Evolutionary conservation across 2,113 vertebrate species (phyloP).

Genomic region (Misgurnus anguillicaudatus): DNA sequence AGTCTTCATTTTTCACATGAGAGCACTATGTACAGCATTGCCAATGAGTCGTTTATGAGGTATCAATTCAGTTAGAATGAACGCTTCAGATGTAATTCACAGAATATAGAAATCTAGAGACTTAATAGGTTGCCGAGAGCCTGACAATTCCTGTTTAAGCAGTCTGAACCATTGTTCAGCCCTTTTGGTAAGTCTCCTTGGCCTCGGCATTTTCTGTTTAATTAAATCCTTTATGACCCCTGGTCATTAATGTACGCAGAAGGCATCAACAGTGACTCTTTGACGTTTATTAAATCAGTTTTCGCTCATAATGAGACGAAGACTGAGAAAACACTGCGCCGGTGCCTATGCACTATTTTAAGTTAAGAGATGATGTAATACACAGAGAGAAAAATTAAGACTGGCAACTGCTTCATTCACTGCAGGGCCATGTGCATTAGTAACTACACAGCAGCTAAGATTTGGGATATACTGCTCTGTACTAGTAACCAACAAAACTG

Average conservation of each 20-base stretch:
- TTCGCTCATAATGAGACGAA: not conserved
- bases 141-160: not conserved
- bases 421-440: not conserved
- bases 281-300: not conserved
- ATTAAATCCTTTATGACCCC: not conserved
- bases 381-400: constrained; percentile 18
- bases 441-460: not conserved
- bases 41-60: not conserved
- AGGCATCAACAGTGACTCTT: not conserved
- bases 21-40: too few relatives aligned
- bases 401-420: constrained; percentile 13
- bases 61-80: too few relatives aligned
- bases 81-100: too few relatives aligned
- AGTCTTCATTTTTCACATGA: too few relatives aligned
- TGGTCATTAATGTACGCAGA: constrained; percentile 1
- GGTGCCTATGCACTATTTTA: constrained; percentile 48
- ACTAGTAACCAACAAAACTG: not conserved
- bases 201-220: not conserved
- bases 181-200: not conserved
- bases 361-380: constrained; percentile 36
- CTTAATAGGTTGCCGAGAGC: not conserved
- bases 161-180: not conserved
- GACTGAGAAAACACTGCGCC: not conserved
- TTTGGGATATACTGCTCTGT: not conserved
- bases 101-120: too few relatives aligned